Evolutionary conservation across 2,113 vertebrate genomes (phyloP).

Genomic region (Myrmecobius fasciatus): DNA sequence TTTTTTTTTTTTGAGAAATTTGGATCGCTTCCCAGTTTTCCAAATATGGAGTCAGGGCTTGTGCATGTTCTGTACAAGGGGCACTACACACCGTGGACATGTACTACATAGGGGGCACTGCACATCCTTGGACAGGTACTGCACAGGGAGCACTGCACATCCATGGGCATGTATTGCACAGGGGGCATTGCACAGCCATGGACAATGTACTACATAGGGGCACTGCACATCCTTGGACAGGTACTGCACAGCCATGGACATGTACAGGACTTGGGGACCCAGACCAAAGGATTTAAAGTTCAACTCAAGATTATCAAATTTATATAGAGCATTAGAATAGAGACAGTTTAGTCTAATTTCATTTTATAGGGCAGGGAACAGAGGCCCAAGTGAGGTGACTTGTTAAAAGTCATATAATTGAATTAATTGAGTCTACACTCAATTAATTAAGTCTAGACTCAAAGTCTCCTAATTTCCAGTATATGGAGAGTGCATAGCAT

Average conservation of each 20-base stretch:
- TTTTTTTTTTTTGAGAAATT: neutral
- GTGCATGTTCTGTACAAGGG: no score
- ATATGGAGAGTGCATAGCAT: neutral
- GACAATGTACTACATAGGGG: neutral
- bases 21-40: neutral
- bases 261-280: neutral
- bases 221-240: neutral
- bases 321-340: neutral
- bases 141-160: neutral
- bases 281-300: neutral
- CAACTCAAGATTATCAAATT: neutral
- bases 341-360: neutral
- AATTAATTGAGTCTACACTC: neutral
- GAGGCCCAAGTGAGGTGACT: neutral
- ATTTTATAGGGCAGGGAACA: neutral
- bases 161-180: neutral
- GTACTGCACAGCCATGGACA: neutral
- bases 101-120: no score
- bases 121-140: neutral
- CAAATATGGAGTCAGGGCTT: neutral
- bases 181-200: neutral
- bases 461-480: neutral
- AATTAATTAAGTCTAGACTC: neutral
- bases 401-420: neutral
- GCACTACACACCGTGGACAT: no score